Evolutionary conservation across 2,797 vertebrate species (phyloP), one percentile per base, ranked within the genome.

Genomic region (Trachops cirrhosus): DNA sequence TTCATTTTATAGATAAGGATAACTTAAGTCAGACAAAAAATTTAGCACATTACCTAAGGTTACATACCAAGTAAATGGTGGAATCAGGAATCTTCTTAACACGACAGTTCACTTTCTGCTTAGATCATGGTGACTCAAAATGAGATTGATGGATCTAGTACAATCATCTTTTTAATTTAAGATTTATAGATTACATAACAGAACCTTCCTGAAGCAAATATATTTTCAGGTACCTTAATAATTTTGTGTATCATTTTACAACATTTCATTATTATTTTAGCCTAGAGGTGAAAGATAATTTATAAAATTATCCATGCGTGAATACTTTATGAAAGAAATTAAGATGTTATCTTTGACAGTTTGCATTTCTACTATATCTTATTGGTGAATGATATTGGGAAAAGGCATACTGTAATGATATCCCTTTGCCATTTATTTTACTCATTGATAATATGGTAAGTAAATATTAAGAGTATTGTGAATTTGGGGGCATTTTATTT

Each of bases 241-340:
- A 79, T 75, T 71, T 50, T 89, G 64, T 71, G 57, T 67, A 91
- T 93, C 16, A 74, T 74, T 62, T 86, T 75, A 32, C 3, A 83
- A 79, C 18, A 86, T 39, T 24, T 16, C n/a, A 46, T 82, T 91
- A 67, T 83, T 32, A 75, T 86, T 93, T 94, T 94, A 89, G 26
- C 22, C 54, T 83, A 78, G 21, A 79, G 14, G 22, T 86, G 32
- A 77, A 86, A 91, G 21, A 50, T 50, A 92, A 87, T 82, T 91
- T 79, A 86, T 32, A 22, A 41, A 91, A 79, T 32, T 71, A 75
- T 1, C 0, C 41, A 44, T 32, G 19, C 89, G 14, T 50, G 21
- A 37, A 78, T 24, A 80, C 6, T 70, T 96, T 41, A 75, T n/a
- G 6, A 21, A 91, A 37, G n/a, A 95, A 89, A 93, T 84, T 83